These are phyloP conservation scores for Saguinus imperator DNA, from an alignment of 2,113 vertebrate genomes.

Conservation along the genomic window DNA sequence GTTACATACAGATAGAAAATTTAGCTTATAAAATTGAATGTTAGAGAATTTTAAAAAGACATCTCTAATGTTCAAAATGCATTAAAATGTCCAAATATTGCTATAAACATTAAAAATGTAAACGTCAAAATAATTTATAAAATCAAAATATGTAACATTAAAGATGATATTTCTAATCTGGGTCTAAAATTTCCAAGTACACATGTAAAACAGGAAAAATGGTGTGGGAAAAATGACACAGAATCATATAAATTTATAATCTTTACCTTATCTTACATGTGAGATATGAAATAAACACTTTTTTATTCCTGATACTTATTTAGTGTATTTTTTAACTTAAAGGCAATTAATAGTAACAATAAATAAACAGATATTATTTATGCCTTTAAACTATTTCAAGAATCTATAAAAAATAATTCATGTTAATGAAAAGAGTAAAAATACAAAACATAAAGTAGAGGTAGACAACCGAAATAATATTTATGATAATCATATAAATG, in stretches of 20 bases:
- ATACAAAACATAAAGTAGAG: background rate
- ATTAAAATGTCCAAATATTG: background rate
- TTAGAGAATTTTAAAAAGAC: background rate
- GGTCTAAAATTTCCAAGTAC: background rate
- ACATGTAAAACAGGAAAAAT: background rate
- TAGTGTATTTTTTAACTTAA: background rate
- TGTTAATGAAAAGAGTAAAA: background rate
- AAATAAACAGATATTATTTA: background rate
- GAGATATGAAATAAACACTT: background rate
- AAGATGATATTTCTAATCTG: background rate
- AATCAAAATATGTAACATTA: background rate
- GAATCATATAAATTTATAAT: background rate
- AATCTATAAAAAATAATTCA: background rate
- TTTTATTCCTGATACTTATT: background rate
- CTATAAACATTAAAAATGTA: background rate
- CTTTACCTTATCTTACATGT: background rate
- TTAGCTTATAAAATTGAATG: background rate
- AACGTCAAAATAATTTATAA: conserved; percentile 5
- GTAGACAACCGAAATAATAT: background rate
- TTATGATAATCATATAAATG: background rate
- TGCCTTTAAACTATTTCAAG: background rate
- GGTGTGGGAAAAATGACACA: background rate
- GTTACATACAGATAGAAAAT: background rate
- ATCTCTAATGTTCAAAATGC: background rate
- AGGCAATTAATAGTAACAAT: background rate